Conservation (phyloP, 1,140 invertebrate genomes). For the Oncopodura yosiiana region DNA sequence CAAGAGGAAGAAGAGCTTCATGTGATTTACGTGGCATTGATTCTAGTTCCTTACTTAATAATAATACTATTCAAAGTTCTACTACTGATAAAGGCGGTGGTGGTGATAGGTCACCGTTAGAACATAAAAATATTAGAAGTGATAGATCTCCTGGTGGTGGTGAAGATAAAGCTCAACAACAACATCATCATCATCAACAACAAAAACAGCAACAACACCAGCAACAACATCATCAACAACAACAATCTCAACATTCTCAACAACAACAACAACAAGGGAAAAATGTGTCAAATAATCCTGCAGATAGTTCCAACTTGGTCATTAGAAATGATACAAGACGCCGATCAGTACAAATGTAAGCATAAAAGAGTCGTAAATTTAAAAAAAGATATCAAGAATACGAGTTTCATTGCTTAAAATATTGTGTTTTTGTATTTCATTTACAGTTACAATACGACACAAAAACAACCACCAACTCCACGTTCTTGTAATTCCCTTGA, state of each 20-base stretch:
- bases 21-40: slow-evolving; percentile 32
- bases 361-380: slow-evolving; percentile 3
- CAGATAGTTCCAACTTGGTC: slow-evolving; percentile 21
- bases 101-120: not conserved
- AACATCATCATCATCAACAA: slow-evolving; percentile 13
- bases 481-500: slow-evolving; percentile 32
- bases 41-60: slow-evolving; percentile 18
- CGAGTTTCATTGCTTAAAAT: too few relatives aligned
- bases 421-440: not conserved
- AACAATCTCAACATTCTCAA: slow-evolving; percentile 4
- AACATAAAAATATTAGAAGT: not conserved
- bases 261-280: slow-evolving; percentile 14
- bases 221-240: slow-evolving; percentile 6
- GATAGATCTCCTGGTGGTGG: not conserved
- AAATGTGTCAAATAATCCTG: slow-evolving; percentile 12
- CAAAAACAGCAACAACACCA: slow-evolving; percentile 4
- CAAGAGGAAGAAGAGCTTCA: slow-evolving; percentile 30
- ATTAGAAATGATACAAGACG: slow-evolving; percentile 30
- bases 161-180: slow-evolving; percentile 5
- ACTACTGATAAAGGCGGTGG: slow-evolving; percentile 15
- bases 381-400: too few relatives aligned
- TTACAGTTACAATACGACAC: slow-evolving; percentile 25
- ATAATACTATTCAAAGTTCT: slow-evolving; percentile 23
- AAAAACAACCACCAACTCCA: slow-evolving; percentile 27
- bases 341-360: slow-evolving; percentile 36